Conservation (phyloP, 2,888 invertebrate genomes). For the Octonoba sinensis region DNA sequence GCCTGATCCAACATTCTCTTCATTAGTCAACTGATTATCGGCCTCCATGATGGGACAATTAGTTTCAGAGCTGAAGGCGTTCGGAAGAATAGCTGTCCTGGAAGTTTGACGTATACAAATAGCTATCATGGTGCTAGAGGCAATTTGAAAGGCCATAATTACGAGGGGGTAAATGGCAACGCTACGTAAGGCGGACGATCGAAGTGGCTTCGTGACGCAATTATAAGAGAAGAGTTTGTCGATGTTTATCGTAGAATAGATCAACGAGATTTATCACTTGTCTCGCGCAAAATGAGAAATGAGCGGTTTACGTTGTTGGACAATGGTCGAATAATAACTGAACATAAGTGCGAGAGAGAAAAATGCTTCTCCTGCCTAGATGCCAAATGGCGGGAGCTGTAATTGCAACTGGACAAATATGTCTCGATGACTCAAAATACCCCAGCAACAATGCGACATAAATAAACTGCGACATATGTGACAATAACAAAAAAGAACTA, state of each 20-base stretch:
- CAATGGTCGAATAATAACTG: background rate
- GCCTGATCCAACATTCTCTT: no score
- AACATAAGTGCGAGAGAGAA: background rate
- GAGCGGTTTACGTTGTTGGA: slow-evolving; percentile 11
- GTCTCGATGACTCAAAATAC: no score
- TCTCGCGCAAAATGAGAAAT: slow-evolving; percentile 38
- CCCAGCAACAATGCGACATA: no score
- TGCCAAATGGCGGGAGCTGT: no score
- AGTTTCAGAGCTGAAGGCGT: slow-evolving; percentile 3
- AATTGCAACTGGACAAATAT: no score
- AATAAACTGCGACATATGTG: no score
- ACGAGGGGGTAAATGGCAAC: slow-evolving; percentile 40
- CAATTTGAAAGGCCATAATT: slow-evolving; percentile 33
- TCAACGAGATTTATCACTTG: slow-evolving; percentile 53
- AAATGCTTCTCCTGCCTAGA: no score
- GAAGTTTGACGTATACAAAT: slow-evolving; percentile 49
- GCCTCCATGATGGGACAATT: slow-evolving; percentile 28
- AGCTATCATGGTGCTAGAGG: slow-evolving; percentile 13
- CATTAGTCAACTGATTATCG: background rate
- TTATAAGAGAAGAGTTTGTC: slow-evolving; percentile 55
- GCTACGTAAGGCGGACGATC: slow-evolving; percentile 31
- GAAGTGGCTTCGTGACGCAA: slow-evolving; percentile 57
- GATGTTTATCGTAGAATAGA: slow-evolving; percentile 50
- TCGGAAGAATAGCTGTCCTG: slow-evolving; percentile 18
- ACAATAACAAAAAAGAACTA: no score